A percentile compares a stretch with the other conserved stretches of the same genome.
phyloP scores from a whole-genome alignment of 2,113 vertebrate genomes.

The Oenanthe melanoleuca region DNA sequence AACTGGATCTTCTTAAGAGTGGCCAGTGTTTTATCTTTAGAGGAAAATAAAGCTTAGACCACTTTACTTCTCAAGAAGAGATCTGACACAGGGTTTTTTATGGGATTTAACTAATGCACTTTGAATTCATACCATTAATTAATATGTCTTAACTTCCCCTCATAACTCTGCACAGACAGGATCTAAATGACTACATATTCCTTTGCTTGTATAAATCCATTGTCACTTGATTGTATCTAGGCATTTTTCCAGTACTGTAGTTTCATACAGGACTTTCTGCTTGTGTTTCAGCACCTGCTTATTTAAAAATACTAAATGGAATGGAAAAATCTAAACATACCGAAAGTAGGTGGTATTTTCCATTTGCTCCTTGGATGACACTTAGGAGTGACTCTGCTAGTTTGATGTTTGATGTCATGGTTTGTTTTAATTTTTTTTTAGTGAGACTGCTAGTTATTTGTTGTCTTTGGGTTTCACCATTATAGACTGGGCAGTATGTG shows the following conservation, averaged over 20 bases:
- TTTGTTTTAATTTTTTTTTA: neutral
- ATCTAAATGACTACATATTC: neutral
- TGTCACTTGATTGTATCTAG: neutral
- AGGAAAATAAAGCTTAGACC: neutral
- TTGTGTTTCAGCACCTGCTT: neutral
- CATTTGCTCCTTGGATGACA: neutral
- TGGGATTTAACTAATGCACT: neutral
- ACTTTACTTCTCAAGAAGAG: conserved; percentile 8
- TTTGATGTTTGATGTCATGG: neutral
- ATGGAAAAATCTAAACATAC: neutral
- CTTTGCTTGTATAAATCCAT: neutral
- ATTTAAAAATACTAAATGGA: neutral
- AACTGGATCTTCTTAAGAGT: neutral
- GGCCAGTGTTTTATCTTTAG: neutral
- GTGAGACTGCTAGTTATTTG: neutral
- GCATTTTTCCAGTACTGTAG: neutral
- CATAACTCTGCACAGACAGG: neutral
- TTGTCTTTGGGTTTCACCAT: neutral
- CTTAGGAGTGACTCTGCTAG: neutral
- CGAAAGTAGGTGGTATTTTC: neutral
- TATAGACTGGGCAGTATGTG: neutral
- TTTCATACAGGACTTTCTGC: neutral
- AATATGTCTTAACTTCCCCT: conserved; percentile 18
- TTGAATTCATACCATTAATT: conserved; percentile 35
- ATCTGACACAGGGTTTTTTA: conserved; percentile 1